Conservation (phyloP, 2,888 invertebrate species). For the Drosophila pegasa region DNA sequence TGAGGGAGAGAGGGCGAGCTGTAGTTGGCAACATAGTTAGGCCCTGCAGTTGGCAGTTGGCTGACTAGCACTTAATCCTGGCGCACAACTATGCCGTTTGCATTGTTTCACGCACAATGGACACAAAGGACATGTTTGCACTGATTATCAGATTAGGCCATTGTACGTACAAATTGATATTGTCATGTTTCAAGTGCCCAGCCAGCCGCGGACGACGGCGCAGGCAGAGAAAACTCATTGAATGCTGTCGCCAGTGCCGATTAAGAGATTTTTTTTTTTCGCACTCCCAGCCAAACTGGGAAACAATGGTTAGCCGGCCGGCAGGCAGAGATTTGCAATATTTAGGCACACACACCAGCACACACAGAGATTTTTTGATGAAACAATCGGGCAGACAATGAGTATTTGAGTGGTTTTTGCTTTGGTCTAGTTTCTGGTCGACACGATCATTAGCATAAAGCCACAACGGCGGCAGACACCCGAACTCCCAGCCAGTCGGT, state of each 20-base stretch:
- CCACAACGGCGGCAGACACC: constrained; percentile 74
- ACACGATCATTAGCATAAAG: constrained; percentile 81
- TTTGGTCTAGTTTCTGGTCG: constrained; percentile 69
- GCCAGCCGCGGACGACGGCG: constrained; percentile 45
- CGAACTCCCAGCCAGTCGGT: constrained; percentile 23
- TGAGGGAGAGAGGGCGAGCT: not conserved
- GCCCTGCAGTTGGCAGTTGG: constrained; percentile 28
- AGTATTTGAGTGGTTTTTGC: constrained; percentile 75
- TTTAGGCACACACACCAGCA: constrained; percentile 57
- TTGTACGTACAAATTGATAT: constrained; percentile 85
- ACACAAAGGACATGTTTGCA: constrained; percentile 85
- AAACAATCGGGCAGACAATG: constrained; percentile 73
- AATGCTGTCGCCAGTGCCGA: constrained; percentile 82
- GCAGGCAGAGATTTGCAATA: constrained; percentile 69
- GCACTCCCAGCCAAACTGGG: constrained; percentile 65
- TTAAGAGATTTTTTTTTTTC: constrained; percentile 82
- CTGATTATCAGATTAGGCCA: constrained; percentile 85
- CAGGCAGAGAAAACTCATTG: constrained; percentile 55
- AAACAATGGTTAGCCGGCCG: constrained; percentile 68
- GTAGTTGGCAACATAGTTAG: constrained; percentile 21
- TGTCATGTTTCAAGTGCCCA: constrained; percentile 84
- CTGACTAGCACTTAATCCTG: constrained; percentile 80
- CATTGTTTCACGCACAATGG: constrained; percentile 84
- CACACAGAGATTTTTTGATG: constrained; percentile 62
- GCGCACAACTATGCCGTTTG: constrained; percentile 83